phyloP scores from a whole-genome alignment of 1,140 invertebrate genomes.

The Druon quercuslanigerum region DNA sequence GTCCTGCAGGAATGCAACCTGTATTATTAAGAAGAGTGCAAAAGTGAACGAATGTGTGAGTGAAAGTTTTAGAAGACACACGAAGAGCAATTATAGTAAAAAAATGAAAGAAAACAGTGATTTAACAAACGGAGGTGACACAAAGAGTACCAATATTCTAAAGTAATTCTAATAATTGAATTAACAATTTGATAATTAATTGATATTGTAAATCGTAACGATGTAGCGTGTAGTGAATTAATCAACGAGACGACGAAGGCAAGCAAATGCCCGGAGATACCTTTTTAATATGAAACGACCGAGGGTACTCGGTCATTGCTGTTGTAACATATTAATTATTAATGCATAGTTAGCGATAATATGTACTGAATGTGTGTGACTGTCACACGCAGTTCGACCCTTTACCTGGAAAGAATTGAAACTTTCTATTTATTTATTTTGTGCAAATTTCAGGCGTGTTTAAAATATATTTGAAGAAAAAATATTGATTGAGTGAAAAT shows the following conservation, averaged over 20 bases:
- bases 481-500: not conserved
- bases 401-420: slow-evolving; percentile 25
- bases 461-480: not conserved
- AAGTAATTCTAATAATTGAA: slow-evolving; percentile 76
- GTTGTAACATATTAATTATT: slow-evolving; percentile 64
- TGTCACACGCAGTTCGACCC: slow-evolving; percentile 35
- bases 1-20: slow-evolving; percentile 46
- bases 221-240: slow-evolving; percentile 71
- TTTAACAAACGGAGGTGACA: slow-evolving; percentile 40
- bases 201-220: slow-evolving; percentile 74
- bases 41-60: slow-evolving; percentile 31
- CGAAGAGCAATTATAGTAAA: slow-evolving; percentile 42
- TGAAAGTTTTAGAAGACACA: slow-evolving; percentile 11
- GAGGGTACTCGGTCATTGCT: slow-evolving; percentile 54
- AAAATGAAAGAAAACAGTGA: slow-evolving; percentile 34
- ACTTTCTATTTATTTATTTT: not conserved
- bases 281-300: slow-evolving; percentile 62
- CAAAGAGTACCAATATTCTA: slow-evolving; percentile 75
- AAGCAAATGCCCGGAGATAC: slow-evolving; percentile 52
- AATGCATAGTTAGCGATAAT: slow-evolving; percentile 48
- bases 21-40: slow-evolving; percentile 42
- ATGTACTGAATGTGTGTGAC: slow-evolving; percentile 44
- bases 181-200: slow-evolving; percentile 76
- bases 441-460: not conserved
- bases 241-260: slow-evolving; percentile 63